Evolutionary conservation across 2,888 invertebrate genomes (phyloP), one percentile per base, ranked within the genome.

Genomic region (Cheilosia impressa): DNA sequence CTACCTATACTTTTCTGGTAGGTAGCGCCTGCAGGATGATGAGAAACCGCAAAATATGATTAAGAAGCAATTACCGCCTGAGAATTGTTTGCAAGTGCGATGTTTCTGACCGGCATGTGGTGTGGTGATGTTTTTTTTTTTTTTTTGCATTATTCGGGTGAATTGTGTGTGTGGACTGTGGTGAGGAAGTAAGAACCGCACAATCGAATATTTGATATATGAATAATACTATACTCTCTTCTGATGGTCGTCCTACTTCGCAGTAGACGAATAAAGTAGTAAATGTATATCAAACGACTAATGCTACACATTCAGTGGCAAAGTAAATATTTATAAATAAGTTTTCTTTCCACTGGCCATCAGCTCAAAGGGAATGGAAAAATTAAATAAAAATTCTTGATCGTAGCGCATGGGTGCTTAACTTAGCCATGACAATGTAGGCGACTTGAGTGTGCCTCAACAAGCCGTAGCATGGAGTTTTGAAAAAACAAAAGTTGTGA

Each of bases 21-120:
- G 72, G 81, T 57, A 72, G 81, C 72, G 80, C 81, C 81, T 77
- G 76, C 43, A 81, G 71, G 85, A 77, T 45, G 85, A 77, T 45
- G 72, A 68, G 27, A 66, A 85, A 81, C 85, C 85, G 60, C 85
- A 85, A 85, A 81, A 85, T 81, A 85, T 85, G 72, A 81, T 85
- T 85, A 81, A 76, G 80, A 72, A 76, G 60, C 80, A 84, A 84
- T 84, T 84, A 80, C 65, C 53, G 66, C 71, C 50, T 34, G 66
- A 75, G 80, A 85, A 85, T 60, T 53, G 55, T 58, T 17, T 34
- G 52, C 52, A 72, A 79, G 72, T 77, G 82, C 65, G 77, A 83
- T 78, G 34, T 63, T 73, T 83, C 50, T 47, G 63, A 45, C 55
- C 68, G 63, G 63, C 83, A 83, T 83, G 72, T 68, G 82, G 78